Evolutionary conservation across 2,113 vertebrate genomes (phyloP), one percentile per base, ranked within the genome.

Genomic region (Strix uralensis): DNA sequence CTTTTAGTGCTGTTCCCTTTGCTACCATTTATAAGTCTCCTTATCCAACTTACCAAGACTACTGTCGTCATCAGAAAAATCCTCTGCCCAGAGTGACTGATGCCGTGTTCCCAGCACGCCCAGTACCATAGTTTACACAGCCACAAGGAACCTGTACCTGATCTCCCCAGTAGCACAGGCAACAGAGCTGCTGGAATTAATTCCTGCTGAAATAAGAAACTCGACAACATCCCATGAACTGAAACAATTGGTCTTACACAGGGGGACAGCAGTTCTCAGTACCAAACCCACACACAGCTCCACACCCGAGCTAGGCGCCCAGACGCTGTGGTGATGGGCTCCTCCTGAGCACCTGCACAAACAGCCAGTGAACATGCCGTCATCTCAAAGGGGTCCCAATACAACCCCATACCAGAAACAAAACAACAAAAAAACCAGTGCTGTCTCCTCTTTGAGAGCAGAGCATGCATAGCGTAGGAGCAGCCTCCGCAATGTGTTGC

Each of bases 71-170:
- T 19, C 34, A 82, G 72, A 69, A 79, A 54, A 62, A 4, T 30
- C 59, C 49, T 21, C n/a, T 70, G 27, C 38, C 63, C 20, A 0
- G 1, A 44, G 52, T 17, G 58, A 87, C 34, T 0, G 0, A 15
- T 72, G 74, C 15, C 0, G 2, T 1, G 9, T 58, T 88, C 30
- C 81, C 59, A 90, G 63, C 46, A n/a, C 49, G 4, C 15, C 49
- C 36, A n/a, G 40, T 19, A 16, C 38, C 80, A 58, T 2, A 21
- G 55, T 32, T 81, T 10, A 46, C 22, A 7, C 17, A 38, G 47
- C 36, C 90, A 93, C 61, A 11, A 92, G 58, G 58, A 88, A 32
- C 40, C 55, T 52, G 40, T 4, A 32, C 34, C 54, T 11, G 2
- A 26, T 26, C 67, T 78, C 42, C 46, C 9, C 23, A 71, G 15